These are phyloP conservation scores for Danaus plexippus DNA, from an alignment of 1,140 invertebrate genomes.

Conservation along the genomic window DNA sequence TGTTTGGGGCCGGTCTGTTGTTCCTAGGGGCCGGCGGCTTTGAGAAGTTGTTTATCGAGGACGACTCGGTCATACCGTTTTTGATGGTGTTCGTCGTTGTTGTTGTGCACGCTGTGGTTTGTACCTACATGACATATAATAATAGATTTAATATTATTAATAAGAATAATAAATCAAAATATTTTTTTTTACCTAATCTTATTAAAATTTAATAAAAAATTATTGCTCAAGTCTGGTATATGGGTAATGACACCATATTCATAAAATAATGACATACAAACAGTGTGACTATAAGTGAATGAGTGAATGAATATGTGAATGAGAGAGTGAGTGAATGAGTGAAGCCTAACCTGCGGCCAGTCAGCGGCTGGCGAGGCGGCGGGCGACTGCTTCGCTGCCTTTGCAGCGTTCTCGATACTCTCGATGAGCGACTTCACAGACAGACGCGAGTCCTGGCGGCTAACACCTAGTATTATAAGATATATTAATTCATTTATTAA, in stretches of 20 bases:
- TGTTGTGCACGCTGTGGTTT: slow-evolving; percentile 29
- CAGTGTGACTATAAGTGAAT: no score
- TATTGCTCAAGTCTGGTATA: no score
- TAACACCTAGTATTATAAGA: slow-evolving; percentile 42
- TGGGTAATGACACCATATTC: no score
- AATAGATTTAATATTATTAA: not conserved
- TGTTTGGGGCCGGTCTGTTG: slow-evolving; percentile 33
- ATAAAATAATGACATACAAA: no score
- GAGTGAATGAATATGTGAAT: no score
- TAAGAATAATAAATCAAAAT: not conserved
- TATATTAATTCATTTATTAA: slow-evolving; percentile 6
- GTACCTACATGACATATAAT: slow-evolving; percentile 18
- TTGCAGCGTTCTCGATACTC: slow-evolving; percentile 90
- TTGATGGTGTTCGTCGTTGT: slow-evolving; percentile 33
- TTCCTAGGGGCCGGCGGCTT: slow-evolving; percentile 42
- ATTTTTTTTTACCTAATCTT: no score
- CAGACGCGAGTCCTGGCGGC: slow-evolving; percentile 82
- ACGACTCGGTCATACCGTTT: slow-evolving; percentile 39
- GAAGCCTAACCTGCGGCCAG: slow-evolving; percentile 44
- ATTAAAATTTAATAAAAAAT: no score
- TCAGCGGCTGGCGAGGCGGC: slow-evolving; percentile 65
- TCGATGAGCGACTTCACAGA: slow-evolving; percentile 92
- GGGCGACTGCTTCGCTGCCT: slow-evolving; percentile 84
- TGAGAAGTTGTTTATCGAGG: slow-evolving; percentile 20
- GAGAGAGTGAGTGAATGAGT: no score